Percentiles rank a stretch among this genome's conserved stretches.
phyloP scores from a whole-genome alignment of 2,888 invertebrate genomes.

The Linnaemya vulpina region DNA sequence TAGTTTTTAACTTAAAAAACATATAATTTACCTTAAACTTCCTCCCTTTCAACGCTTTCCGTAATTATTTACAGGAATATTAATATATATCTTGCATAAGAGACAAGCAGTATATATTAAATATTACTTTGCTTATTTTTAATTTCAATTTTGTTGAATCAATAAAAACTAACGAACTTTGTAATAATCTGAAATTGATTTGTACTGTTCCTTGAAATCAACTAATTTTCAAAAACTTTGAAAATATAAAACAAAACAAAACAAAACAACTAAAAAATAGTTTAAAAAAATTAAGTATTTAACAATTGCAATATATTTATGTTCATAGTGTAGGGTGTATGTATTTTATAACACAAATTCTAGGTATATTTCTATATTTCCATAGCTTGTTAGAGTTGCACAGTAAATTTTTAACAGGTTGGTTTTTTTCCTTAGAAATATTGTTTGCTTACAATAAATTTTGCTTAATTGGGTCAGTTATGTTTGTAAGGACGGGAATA shows the following conservation, averaged over 20 bases:
- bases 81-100: background rate
- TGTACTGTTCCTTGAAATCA: constrained; percentile 73
- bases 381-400: constrained; percentile 43
- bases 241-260: background rate
- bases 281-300: constrained; percentile 46
- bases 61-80: constrained; percentile 43
- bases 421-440: constrained; percentile 20
- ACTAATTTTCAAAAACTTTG: constrained; percentile 18
- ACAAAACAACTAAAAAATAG: background rate
- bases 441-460: background rate
- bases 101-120: constrained; percentile 39
- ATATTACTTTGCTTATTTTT: constrained; percentile 62
- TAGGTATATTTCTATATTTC: constrained; percentile 50
- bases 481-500: background rate
- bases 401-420: constrained; percentile 37
- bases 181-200: constrained; percentile 59
- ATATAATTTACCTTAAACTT: constrained; percentile 55
- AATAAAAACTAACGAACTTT: constrained; percentile 51
- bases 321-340: constrained; percentile 61
- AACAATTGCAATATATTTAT: constrained; percentile 25
- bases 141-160: constrained; percentile 55
- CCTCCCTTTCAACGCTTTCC: constrained; percentile 63
- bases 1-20: constrained; percentile 36
- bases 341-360: constrained; percentile 43
- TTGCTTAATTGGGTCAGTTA: too few relatives aligned